These are phyloP conservation scores for Gorsachius magnificus DNA, from an alignment of 2,797 vertebrate species.

Conservation along the genomic window DNA sequence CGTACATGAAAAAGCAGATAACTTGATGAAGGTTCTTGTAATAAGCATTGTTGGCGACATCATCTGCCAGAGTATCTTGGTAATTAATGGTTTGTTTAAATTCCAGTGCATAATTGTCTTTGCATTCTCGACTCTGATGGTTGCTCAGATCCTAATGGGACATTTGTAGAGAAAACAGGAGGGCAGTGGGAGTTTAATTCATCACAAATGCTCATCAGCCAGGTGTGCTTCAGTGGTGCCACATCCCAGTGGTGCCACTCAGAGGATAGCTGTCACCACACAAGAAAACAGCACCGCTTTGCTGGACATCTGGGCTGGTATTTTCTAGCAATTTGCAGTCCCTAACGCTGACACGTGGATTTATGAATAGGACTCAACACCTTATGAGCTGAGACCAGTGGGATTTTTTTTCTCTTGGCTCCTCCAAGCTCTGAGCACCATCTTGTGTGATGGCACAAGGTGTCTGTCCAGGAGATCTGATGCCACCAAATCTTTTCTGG, in stretches of 20 bases:
- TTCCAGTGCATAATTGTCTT: not conserved
- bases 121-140: not conserved
- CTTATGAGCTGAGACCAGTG: not conserved
- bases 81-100: slow-evolving; percentile 67
- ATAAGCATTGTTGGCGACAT: slow-evolving; percentile 54
- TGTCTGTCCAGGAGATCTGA: not conserved
- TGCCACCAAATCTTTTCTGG: not conserved
- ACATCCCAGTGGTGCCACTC: not conserved
- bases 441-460: not conserved
- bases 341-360: not conserved
- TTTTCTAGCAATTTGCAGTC: not conserved
- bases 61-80: slow-evolving; percentile 24
- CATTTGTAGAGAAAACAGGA: not conserved
- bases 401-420: not conserved
- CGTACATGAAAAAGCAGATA: slow-evolving; percentile 34
- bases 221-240: not conserved
- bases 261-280: fast-evolving
- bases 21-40: slow-evolving; percentile 49
- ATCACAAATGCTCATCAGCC: not conserved
- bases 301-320: not conserved
- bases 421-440: not conserved
- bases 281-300: not conserved
- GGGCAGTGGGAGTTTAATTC: not conserved
- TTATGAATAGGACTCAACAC: not conserved
- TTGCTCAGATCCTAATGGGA: slow-evolving; percentile 20